Percentiles rank a stretch among this genome's conserved stretches.
Evolutionary conservation across 2,888 invertebrate species (phyloP).

Genomic region (Dolichomitus sp.): DNA sequence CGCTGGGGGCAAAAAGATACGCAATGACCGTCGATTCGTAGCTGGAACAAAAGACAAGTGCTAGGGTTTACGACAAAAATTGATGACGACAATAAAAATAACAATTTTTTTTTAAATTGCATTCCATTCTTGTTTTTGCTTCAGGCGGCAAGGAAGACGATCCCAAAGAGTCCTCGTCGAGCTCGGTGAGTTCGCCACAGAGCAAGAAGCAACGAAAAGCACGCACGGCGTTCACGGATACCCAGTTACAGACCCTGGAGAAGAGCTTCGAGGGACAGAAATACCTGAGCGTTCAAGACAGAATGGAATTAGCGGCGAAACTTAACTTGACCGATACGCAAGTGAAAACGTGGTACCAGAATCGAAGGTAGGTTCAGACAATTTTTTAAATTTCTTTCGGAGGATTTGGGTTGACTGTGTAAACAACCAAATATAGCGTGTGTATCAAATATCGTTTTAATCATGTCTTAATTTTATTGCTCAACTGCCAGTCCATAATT

Average conservation of each 20-base stretch:
- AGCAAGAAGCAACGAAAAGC: slow-evolving; percentile 99
- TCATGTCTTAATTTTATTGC: too few relatives aligned
- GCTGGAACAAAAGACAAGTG: slow-evolving; percentile 43
- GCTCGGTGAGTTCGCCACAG: slow-evolving; percentile 87
- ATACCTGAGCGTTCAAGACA: slow-evolving; percentile 98
- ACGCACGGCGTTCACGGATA: slow-evolving; percentile 99
- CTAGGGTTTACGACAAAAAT: slow-evolving; percentile 13
- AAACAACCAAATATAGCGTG: too few relatives aligned
- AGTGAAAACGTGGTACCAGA: slow-evolving; percentile 99
- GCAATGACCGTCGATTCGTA: slow-evolving; percentile 63
- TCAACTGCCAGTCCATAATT: too few relatives aligned
- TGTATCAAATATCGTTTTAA: too few relatives aligned
- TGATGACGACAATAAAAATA: neutral
- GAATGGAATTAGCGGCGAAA: slow-evolving; percentile 99
- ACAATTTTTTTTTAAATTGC: neutral
- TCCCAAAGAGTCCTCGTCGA: slow-evolving; percentile 89
- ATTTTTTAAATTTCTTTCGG: neutral
- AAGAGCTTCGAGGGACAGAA: slow-evolving; percentile 99
- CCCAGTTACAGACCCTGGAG: slow-evolving; percentile 98
- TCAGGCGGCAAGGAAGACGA: slow-evolving; percentile 95
- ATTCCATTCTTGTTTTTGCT: slow-evolving; percentile 74
- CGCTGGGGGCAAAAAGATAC: neutral
- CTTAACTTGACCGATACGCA: slow-evolving; percentile 99
- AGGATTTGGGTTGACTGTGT: too few relatives aligned
- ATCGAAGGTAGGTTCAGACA: slow-evolving; percentile 92